phyloP scores from a whole-genome alignment of 2,797 vertebrate genomes.

The Hydrolagus colliei region DNA sequence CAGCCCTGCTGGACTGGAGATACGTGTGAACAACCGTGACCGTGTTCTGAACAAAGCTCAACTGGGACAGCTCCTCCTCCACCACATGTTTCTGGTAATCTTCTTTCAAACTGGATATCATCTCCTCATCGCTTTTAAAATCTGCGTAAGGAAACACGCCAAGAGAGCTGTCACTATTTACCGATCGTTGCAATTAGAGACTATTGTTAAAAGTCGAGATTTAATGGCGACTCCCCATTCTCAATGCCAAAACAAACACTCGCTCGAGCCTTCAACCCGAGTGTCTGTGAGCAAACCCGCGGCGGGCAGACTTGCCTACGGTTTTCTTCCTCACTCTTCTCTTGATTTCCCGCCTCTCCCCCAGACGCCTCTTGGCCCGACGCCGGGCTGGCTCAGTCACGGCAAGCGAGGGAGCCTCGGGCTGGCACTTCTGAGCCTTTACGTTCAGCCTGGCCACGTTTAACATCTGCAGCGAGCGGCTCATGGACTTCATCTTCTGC shows the following conservation, averaged over 20 bases:
- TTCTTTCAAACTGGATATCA: conserved; percentile 63
- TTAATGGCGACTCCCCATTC: not conserved
- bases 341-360: conserved; percentile 56
- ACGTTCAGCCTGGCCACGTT: conserved; percentile 85
- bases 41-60: conserved; percentile 55
- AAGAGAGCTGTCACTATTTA: not conserved
- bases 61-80: conserved; percentile 49
- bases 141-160: conserved; percentile 49
- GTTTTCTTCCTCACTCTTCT: conserved; percentile 43
- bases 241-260: not conserved
- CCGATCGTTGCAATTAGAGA: not conserved
- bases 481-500: conserved; percentile 95
- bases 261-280: not conserved
- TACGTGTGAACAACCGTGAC: conserved; percentile 66
- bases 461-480: conserved; percentile 91
- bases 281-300: not conserved
- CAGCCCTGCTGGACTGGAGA: conserved; percentile 45
- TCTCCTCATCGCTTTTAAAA: conserved; percentile 72
- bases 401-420: conserved; percentile 46
- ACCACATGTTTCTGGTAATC: conserved; percentile 64
- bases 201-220: not conserved
- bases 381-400: conserved; percentile 50
- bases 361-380: conserved; percentile 49
- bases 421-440: conserved; percentile 79
- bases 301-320: conserved; percentile 52